A percentile compares a stretch with the other conserved stretches of the same genome.
Evolutionary conservation across 1,140 invertebrate species (phyloP).

Genomic region (Daktulosphaira vitifoliae): DNA sequence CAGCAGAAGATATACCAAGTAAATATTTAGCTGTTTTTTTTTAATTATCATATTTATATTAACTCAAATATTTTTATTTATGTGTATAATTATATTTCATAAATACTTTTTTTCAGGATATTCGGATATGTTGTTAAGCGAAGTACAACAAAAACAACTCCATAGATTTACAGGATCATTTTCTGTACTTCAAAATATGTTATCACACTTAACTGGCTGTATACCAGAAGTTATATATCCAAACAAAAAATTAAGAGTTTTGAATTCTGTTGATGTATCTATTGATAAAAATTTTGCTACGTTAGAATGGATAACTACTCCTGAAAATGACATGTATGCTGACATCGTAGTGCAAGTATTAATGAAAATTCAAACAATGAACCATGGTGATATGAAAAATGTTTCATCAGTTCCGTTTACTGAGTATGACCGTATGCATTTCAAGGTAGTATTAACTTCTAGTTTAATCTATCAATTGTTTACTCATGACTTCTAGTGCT

Average conservation of each 20-base stretch:
- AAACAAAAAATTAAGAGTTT: constrained; percentile 63
- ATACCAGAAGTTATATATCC: constrained; percentile 57
- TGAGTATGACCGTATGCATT: constrained; percentile 75
- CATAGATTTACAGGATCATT: constrained; percentile 75
- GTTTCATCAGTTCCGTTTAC: constrained; percentile 50
- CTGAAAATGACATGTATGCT: constrained; percentile 95
- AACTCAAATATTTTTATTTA: too few relatives aligned
- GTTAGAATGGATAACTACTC: constrained; percentile 85
- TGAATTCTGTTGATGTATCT: constrained; percentile 69
- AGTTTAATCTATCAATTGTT: too few relatives aligned
- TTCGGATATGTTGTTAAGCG: constrained; percentile 88
- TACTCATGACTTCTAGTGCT: background rate
- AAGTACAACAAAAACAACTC: constrained; percentile 82
- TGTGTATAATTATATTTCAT: too few relatives aligned
- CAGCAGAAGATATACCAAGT: constrained; percentile 83
- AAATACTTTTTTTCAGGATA: constrained; percentile 59
- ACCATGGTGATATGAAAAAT: constrained; percentile 45
- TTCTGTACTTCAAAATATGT: constrained; percentile 68
- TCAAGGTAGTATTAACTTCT: constrained; percentile 74
- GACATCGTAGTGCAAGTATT: constrained; percentile 78
- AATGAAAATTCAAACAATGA: constrained; percentile 24
- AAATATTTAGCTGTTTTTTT: too few relatives aligned
- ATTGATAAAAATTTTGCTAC: constrained; percentile 77
- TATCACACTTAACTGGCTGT: constrained; percentile 73
- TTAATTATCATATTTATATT: too few relatives aligned